These are phyloP conservation scores for Platysternon megacephalum DNA, from an alignment of 2,113 vertebrate species.

Conservation along the genomic window DNA sequence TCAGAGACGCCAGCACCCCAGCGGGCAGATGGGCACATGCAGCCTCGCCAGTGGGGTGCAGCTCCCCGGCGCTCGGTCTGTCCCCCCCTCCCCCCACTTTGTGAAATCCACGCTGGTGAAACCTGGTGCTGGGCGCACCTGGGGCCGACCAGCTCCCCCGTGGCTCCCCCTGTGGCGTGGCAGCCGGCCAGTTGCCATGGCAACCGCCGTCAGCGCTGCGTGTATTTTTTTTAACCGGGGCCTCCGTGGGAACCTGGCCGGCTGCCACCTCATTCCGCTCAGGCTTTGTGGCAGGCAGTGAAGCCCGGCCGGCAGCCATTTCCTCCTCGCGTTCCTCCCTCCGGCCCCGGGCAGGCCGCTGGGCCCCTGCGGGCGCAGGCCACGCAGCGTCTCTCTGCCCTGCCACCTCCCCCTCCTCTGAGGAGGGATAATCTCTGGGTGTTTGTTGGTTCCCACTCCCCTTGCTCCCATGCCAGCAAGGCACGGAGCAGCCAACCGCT, in stretches of 20 bases:
- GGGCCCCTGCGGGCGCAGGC: neutral
- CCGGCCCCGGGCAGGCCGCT: neutral
- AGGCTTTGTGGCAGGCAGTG: conserved; percentile 17
- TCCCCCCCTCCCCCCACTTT: neutral
- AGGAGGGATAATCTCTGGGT: neutral
- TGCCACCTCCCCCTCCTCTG: neutral
- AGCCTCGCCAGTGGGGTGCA: neutral
- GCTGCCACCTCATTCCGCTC: conserved; percentile 54
- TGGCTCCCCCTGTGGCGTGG: neutral
- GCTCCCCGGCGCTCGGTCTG: neutral
- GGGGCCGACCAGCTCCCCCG: neutral
- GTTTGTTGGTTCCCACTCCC: neutral
- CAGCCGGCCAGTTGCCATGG: conserved; percentile 53
- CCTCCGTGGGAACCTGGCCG: conserved; percentile 74
- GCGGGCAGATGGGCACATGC: neutral
- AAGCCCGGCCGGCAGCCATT: conserved; percentile 52
- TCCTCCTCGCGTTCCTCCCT: neutral
- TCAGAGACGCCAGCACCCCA: neutral
- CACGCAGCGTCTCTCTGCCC: neutral
- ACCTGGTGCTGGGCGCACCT: neutral
- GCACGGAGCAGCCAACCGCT: neutral
- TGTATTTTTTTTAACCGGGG: conserved; percentile 58
- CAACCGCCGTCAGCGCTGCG: conserved; percentile 52
- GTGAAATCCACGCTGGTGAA: neutral
- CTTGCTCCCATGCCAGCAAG: neutral